These are phyloP conservation scores for Hippocampus zosterae DNA, from an alignment of 2,113 vertebrate species.

Conservation along the genomic window DNA sequence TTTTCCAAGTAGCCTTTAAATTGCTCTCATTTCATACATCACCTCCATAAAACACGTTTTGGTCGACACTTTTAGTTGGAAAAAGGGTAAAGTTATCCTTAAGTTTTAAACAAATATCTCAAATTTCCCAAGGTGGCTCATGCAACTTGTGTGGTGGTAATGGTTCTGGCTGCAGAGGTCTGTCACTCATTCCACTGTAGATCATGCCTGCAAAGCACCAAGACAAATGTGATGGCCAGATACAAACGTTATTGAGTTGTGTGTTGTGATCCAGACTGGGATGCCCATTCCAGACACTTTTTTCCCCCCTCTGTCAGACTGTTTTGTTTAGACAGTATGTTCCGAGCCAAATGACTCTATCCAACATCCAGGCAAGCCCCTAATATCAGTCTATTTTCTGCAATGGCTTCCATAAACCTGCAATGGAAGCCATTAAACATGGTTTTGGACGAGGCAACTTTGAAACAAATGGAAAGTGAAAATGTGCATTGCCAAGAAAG, in stretches of 20 bases:
- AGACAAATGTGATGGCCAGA: conserved; percentile 38
- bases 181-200: conserved; percentile 27
- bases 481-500: conserved; percentile 49
- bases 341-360: conserved; percentile 54
- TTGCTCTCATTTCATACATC: conserved; percentile 47
- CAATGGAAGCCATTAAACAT: conserved; percentile 44
- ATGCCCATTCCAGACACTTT: conserved; percentile 48
- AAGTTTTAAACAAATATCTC: conserved; percentile 53
- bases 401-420: conserved; percentile 45
- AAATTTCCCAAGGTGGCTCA: conserved; percentile 23
- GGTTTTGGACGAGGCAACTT: conserved; percentile 46
- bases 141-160: conserved; percentile 32
- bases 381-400: conserved; percentile 54
- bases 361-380: conserved; percentile 43
- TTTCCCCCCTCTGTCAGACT: conserved; percentile 59
- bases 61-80: conserved; percentile 35
- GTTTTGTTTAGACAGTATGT: conserved; percentile 63
- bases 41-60: conserved; percentile 52
- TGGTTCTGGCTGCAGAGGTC: conserved; percentile 21
- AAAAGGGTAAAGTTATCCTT: conserved; percentile 50
- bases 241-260: conserved; percentile 17
- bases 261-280: conserved; percentile 43
- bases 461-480: conserved; percentile 68
- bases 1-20: conserved; percentile 55
- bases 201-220: conserved; percentile 36